These are phyloP conservation scores for Varecia variegata DNA, from an alignment of 2,797 vertebrate species.

Conservation along the genomic window DNA sequence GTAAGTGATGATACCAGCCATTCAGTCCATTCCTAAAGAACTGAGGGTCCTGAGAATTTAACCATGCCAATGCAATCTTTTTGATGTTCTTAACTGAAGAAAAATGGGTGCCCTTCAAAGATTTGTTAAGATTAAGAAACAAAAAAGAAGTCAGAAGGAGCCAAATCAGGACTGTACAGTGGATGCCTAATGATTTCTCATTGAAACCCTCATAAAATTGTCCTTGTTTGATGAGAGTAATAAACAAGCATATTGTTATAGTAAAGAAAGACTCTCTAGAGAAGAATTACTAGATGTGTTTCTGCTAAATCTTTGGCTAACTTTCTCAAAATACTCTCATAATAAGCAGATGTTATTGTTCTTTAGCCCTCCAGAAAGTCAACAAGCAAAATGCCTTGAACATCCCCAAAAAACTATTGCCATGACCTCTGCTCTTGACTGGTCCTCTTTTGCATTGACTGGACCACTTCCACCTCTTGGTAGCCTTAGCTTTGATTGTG, in stretches of 20 bases:
- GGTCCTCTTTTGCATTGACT: not conserved
- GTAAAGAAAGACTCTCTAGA: not conserved
- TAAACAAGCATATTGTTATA: not conserved
- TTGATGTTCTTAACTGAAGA: not conserved
- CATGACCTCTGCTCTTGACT: not conserved
- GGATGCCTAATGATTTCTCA: not conserved
- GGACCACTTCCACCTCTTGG: not conserved
- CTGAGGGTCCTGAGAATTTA: not conserved
- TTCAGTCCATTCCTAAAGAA: not conserved
- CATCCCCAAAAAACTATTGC: not conserved
- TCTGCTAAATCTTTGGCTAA: not conserved
- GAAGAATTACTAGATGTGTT: not conserved
- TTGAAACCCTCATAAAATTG: not conserved
- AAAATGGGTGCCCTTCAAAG: not conserved
- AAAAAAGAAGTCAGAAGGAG: not conserved
- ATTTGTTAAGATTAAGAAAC: not conserved
- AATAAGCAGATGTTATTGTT: not conserved
- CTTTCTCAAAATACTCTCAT: not conserved
- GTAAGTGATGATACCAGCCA: not conserved
- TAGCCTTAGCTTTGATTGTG: not conserved
- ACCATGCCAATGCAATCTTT: not conserved
- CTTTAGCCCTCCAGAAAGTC: not conserved
- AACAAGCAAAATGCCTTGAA: not conserved
- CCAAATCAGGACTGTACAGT: not conserved
- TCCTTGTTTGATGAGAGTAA: not conserved